Evolutionary conservation across 2,797 vertebrate genomes (phyloP).

Genomic region (Bufotes viridis): DNA sequence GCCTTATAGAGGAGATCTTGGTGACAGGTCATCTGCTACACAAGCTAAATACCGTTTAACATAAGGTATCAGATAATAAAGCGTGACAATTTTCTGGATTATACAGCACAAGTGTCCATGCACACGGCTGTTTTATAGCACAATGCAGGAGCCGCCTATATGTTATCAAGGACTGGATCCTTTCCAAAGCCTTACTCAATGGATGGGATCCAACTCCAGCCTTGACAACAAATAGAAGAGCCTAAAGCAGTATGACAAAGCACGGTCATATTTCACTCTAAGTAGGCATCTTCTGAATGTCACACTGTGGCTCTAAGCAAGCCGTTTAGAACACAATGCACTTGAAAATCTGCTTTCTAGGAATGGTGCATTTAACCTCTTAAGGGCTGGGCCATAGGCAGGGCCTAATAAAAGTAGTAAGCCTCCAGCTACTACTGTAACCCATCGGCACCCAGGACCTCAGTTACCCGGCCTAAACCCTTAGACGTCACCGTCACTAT

Average conservation of each 20-base stretch:
- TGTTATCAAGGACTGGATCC: neutral
- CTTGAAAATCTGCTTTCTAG: neutral
- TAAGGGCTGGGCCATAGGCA: no score
- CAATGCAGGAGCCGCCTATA: neutral
- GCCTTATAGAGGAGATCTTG: no score
- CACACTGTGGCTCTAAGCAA: constrained; percentile 8
- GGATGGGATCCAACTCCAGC: neutral
- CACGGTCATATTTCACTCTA: neutral
- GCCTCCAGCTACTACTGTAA: no score
- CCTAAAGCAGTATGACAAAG: neutral
- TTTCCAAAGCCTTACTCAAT: neutral
- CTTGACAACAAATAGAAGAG: neutral
- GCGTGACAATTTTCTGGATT: no score
- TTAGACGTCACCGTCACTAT: no score
- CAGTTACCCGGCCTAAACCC: no score
- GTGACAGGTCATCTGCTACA: no score
- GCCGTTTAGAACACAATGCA: neutral
- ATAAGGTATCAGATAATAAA: neutral
- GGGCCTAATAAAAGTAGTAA: no score
- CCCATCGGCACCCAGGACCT: no score
- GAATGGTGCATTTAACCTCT: neutral
- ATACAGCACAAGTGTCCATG: no score
- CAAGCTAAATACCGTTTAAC: no score
- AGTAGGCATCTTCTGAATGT: neutral
- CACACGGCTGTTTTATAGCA: no score